Evolutionary conservation across 2,888 invertebrate genomes (phyloP), one percentile per base, ranked within the genome.

Genomic region (Pegoplata infirma): DNA sequence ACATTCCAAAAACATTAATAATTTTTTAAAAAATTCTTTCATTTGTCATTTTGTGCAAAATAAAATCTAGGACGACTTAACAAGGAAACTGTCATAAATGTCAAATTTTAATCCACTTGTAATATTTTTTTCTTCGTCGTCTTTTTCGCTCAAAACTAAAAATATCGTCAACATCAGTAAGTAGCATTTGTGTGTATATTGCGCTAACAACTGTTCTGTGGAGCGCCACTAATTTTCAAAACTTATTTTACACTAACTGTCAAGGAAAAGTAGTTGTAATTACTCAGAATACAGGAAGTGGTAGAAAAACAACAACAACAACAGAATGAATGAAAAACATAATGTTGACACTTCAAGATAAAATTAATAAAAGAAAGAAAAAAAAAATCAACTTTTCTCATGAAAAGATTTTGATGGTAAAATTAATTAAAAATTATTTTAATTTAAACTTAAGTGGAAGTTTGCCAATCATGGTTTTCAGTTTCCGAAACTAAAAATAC

Each of bases 51-150:
- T 46, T 21, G 12, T 21, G 21, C n/a, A 61, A 36, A 47, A 23
- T 23, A 53, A 76, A 67, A 67, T 67, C 67, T 72, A 67, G 61
- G 56, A 63, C 61, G 44, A 61, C 61, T 55, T 72, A 44, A 49
- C 55, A 72, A 72, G 72, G 21, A 67, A 67, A 44, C 56, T 72
- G 72, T 77, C 76, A 67, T 44, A 72, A 72, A 72, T 72, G 67
- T 77, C 72, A 72, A 72, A 67, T 77, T 72, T 63, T 72, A 72
- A 72, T 67, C 56, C 76, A 61, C 71, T 76, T 66, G 53, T 8
- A 32, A 32, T 32, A 46, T 46, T 17, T 19, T 59, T 40, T 17
- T 25, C 46, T 25, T 67, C 28, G 14, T 44, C 12, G 16, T 25
- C 14, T n/a, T 61, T 36, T 17, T 19, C 49, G 12, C 49, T 51